Evolutionary conservation across 2,888 invertebrate species (phyloP).

Genomic region (Clistopyga incitator): DNA sequence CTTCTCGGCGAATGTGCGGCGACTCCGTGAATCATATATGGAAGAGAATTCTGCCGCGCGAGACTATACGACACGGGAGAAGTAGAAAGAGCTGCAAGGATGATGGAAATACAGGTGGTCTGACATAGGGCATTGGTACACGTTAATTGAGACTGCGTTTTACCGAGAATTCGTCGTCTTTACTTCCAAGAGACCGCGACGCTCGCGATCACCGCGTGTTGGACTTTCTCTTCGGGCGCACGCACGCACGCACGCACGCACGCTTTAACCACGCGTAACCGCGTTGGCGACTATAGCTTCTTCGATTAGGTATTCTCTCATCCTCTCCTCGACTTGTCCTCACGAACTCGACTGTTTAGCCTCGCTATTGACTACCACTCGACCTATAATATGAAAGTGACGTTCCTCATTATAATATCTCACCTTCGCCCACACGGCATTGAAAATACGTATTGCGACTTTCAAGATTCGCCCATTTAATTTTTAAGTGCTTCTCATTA

Average conservation of each 20-base stretch:
- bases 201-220: constrained; percentile 19
- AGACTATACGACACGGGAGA: neutral
- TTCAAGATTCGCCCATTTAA: too few relatives aligned
- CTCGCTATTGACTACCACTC: constrained; percentile 66
- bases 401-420: neutral
- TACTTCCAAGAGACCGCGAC: constrained; percentile 64
- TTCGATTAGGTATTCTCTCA: constrained; percentile 60
- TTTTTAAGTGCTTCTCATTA: too few relatives aligned
- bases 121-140: constrained; percentile 28
- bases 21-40: constrained; percentile 58
- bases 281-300: constrained; percentile 59
- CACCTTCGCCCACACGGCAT: neutral
- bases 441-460: neutral
- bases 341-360: constrained; percentile 41
- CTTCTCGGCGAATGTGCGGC: constrained; percentile 9
- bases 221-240: constrained; percentile 67
- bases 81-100: constrained; percentile 21
- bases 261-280: constrained; percentile 53
- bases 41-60: constrained; percentile 15
- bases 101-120: constrained; percentile 23
- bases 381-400: constrained; percentile 64
- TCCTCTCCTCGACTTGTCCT: neutral
- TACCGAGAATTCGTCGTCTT: constrained; percentile 66
- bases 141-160: constrained; percentile 68
- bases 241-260: constrained; percentile 26